Evolutionary conservation across 2,797 vertebrate genomes (phyloP), one percentile per base, ranked within the genome.

Genomic region (Eutrigla gurnardus): DNA sequence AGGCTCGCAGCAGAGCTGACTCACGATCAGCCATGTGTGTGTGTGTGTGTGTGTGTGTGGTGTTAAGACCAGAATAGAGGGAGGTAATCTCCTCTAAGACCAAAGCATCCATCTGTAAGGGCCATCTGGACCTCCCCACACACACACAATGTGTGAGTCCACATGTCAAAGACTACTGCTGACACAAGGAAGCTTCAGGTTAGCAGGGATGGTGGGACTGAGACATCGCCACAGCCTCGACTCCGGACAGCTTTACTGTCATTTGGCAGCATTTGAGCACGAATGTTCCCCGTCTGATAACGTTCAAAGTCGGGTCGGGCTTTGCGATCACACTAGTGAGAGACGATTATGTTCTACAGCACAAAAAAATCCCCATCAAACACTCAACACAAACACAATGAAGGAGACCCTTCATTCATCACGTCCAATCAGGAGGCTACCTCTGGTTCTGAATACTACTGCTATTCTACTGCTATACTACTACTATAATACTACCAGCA

Each of bases 71-170:
- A 90, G 92, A 95, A 94, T 93, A 92, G 88, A 94, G 94, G 88
- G 88, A 80, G 92, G 87, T 96, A 97, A 97, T 95, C 95, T 95
- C 85, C 86, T 94, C 92, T 96, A 94, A 95, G 93, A 96, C 94
- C 92, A 87, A 88, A 89, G 82, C 89, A 89, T 91, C 95, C 96
- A 97, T 96, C 95, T 97, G 96, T 90, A 92, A 93, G 77, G 84
- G 87, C 96, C 96, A 97, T 96, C 95, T 96, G 96, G 93, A 94
- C 71, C 65, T 67, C 69, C n/a, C 76, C 55, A 61, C 60, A 39
- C 69, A 46, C 71, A 73, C 61, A 64, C 69, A 57, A 55, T 5
- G 25, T 25, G 25, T 25, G 25, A 25, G 58, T 74, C 75, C 75
- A 73, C 80, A 63, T 69, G 81, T 76, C 25, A 82, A 82, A 74